These are phyloP conservation scores for Micrasema longulum DNA, from an alignment of 1,140 invertebrate species.

Conservation along the genomic window DNA sequence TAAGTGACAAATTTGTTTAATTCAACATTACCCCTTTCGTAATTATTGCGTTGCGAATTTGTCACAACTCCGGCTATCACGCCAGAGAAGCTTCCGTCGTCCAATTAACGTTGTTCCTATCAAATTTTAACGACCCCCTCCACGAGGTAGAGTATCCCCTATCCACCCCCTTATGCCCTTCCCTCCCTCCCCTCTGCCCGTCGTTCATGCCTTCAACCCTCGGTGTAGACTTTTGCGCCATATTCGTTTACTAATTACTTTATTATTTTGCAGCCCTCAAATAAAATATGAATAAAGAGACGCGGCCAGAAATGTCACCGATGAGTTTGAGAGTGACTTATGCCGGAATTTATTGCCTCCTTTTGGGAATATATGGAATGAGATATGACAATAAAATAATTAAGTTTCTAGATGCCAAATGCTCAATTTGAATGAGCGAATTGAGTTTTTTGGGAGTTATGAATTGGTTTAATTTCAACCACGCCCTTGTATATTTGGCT, in stretches of 20 bases:
- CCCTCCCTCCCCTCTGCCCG: conserved; percentile 12
- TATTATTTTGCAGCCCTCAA: conserved; percentile 49
- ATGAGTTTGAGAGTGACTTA: conserved; percentile 13
- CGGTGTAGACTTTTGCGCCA: conserved; percentile 52
- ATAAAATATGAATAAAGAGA: conserved; percentile 33
- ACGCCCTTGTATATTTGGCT: too few species aligned
- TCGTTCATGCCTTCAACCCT: conserved; percentile 31
- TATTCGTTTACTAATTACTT: conserved; percentile 55
- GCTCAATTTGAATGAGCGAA: too few species aligned
- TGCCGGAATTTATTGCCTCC: conserved; percentile 3
- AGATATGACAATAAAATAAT: too few species aligned
- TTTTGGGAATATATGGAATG: too few species aligned
- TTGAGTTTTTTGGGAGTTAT: too few species aligned
- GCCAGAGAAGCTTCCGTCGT: conserved; percentile 49
- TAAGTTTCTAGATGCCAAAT: too few species aligned
- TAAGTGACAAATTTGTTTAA: too few species aligned
- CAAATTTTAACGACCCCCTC: conserved; percentile 55
- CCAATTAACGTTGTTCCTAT: conserved; percentile 56
- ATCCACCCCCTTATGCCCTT: conserved; percentile 7
- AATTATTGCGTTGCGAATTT: conserved; percentile 22
- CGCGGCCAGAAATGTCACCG: conserved; percentile 24
- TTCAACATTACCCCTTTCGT: conserved; percentile 23
- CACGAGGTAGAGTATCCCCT: conserved; percentile 17
- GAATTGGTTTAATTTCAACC: too few species aligned
- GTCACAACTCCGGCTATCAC: conserved; percentile 35